phyloP scores from a whole-genome alignment of 2,888 invertebrate species.

The Drosophila austrosaltans region DNA sequence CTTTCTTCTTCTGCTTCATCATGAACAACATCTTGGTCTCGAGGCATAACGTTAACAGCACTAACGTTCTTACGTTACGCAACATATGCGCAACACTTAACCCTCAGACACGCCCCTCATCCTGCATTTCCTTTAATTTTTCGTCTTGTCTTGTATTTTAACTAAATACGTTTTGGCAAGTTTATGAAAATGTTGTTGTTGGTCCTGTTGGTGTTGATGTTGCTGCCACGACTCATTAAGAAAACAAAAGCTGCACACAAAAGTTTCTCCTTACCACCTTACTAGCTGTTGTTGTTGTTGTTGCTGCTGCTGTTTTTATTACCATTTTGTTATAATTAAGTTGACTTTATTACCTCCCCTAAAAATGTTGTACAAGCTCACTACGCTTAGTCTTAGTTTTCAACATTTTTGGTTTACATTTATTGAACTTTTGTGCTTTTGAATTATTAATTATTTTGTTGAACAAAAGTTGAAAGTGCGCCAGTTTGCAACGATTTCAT shows the following conservation, averaged over 20 bases:
- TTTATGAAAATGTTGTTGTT: conserved; percentile 66
- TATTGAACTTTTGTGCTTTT: conserved; percentile 70
- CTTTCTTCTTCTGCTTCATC: conserved; percentile 22
- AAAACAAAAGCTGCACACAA: conserved; percentile 68
- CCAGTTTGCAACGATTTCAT: neutral
- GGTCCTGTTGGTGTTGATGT: conserved; percentile 30
- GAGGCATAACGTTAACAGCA: conserved; percentile 19
- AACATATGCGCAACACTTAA: conserved; percentile 67
- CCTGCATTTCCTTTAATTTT: conserved; percentile 23
- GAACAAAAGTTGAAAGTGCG: conserved; percentile 49
- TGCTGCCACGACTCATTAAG: conserved; percentile 63
- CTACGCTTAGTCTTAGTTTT: conserved; percentile 39
- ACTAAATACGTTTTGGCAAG: conserved; percentile 69
- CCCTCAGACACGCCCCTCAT: conserved; percentile 22
- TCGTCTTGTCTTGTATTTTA: conserved; percentile 52
- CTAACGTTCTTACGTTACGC: conserved; percentile 58
- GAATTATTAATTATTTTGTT: conserved; percentile 69
- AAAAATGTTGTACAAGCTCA: conserved; percentile 55
- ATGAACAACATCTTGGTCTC: conserved; percentile 12
- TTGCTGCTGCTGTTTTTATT: conserved; percentile 32
- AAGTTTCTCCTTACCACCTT: conserved; percentile 52
- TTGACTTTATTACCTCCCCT: conserved; percentile 66
- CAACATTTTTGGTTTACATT: conserved; percentile 42
- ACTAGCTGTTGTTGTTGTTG: conserved; percentile 24
- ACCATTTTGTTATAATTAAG: conserved; percentile 66